These are phyloP conservation scores for Mormyrus lacerda DNA, from an alignment of 2,113 vertebrate genomes.

Conservation along the genomic window DNA sequence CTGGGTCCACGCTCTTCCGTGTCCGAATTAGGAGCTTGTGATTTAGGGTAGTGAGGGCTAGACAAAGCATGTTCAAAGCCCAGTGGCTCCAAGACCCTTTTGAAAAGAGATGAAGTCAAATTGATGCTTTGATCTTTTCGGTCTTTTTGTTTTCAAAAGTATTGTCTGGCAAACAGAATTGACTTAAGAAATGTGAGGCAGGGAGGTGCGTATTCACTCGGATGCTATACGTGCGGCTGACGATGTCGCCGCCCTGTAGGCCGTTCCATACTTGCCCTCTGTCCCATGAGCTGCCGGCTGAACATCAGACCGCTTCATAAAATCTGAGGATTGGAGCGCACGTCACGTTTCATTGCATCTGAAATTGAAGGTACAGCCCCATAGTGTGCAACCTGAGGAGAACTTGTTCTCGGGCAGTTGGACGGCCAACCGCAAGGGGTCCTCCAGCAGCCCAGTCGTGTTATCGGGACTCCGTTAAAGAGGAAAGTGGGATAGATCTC, in stretches of 20 bases:
- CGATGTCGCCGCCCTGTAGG: background rate
- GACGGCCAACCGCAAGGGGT: background rate
- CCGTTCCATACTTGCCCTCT: background rate
- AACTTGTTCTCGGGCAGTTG: background rate
- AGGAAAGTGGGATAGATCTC: constrained; percentile 6
- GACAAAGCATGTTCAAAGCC: background rate
- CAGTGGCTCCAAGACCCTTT: background rate
- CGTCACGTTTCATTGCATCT: background rate
- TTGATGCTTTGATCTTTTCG: background rate
- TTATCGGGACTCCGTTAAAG: background rate
- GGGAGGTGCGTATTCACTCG: background rate
- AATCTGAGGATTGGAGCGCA: background rate
- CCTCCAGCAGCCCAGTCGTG: background rate
- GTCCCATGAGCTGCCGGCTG: background rate
- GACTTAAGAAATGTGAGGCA: background rate
- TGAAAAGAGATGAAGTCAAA: background rate
- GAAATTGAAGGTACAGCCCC: background rate
- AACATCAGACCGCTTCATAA: background rate
- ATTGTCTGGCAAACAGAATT: background rate
- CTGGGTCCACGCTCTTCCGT: background rate
- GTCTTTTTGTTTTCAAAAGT: background rate
- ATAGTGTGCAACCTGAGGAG: background rate
- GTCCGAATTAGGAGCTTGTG: background rate
- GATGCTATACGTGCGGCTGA: background rate
- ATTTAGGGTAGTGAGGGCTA: background rate